Base-by-base conservation (phyloP, 2,888 invertebrate species). In the Muschampia plurimacula region DNA sequence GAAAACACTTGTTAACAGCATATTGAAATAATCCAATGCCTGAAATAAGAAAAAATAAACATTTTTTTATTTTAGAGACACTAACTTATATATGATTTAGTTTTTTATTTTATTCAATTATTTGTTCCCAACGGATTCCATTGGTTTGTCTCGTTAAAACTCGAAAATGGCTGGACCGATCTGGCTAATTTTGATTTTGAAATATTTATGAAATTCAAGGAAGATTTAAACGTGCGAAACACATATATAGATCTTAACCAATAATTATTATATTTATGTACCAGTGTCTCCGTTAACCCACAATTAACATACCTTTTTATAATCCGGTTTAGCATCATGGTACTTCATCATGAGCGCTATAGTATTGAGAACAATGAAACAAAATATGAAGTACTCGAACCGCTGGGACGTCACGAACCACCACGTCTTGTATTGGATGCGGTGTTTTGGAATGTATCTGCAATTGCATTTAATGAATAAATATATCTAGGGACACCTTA, bases 371-470 rank as follows among this genome's bases (percentile, higher is more conserved):
- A 99, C 97, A 87, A 99, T 99, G 83, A 99, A 96, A 82, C 97
- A 97, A 92, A 99, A 99, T 84, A 99, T 99, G 75, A 98, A 97
- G 88, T 99, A 99, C 89, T 99, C 99, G 90, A 99, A 99, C 4
- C 98, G 97, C 85, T 98, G 97, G 71, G 99, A 99, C 71, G 99
- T 99, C 75, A 99, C 99, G 86, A 99, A 98, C 99, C 99, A 99
- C 99, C 99, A 99, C 8, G 99, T 95, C 80, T 96, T 96, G 87
- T 98, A 98, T 90, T 99, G 99, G 86, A 99, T 97, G 73, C 99
- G 97, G 89, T 99, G 99, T 89, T 99, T 99, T 76, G 99, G 99
- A 94, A 99, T 99, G 95, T 99, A 99, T 78, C 99, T 94, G 80
- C 10, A 7, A 55, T 22, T 22, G 22, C 22, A 22, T 1, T 22